Percentiles rank a stretch among this genome's conserved stretches.
phyloP scores from a whole-genome alignment of 2,797 vertebrate species.

The Tragopan temminckii region DNA sequence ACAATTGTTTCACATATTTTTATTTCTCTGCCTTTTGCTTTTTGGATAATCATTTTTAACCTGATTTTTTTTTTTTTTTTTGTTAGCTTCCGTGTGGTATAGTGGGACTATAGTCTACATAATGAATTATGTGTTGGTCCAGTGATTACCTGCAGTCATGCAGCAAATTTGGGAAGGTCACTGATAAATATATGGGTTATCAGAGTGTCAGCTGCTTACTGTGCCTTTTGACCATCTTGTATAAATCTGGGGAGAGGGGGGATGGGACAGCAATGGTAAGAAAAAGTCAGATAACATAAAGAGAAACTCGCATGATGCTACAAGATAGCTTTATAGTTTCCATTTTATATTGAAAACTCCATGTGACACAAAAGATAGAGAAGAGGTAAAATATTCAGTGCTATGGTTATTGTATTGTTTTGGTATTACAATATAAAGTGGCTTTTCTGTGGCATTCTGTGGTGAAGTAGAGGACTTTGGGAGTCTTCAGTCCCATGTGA shows the following conservation, averaged over 20 bases:
- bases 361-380: not conserved
- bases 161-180: not conserved
- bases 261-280: not conserved
- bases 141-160: not conserved
- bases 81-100: not conserved
- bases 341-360: not conserved
- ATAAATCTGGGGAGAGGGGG: fast-evolving
- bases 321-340: not conserved
- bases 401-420: not conserved
- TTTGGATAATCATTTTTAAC: not conserved
- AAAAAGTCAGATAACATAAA: not conserved
- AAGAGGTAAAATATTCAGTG: not conserved
- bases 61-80: too few species aligned
- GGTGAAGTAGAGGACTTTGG: not conserved
- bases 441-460: not conserved
- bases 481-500: not conserved
- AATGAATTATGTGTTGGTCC: not conserved
- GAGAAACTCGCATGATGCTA: not conserved
- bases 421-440: not conserved
- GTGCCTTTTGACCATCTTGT: not conserved
- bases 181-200: not conserved
- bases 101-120: not conserved
- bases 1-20: not conserved
- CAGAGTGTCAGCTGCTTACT: not conserved
- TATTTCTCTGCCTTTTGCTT: not conserved